Percentiles rank a stretch among this genome's conserved stretches.
Evolutionary conservation across 2,797 vertebrate species (phyloP).

Genomic region (Melanogrammus aeglefinus): DNA sequence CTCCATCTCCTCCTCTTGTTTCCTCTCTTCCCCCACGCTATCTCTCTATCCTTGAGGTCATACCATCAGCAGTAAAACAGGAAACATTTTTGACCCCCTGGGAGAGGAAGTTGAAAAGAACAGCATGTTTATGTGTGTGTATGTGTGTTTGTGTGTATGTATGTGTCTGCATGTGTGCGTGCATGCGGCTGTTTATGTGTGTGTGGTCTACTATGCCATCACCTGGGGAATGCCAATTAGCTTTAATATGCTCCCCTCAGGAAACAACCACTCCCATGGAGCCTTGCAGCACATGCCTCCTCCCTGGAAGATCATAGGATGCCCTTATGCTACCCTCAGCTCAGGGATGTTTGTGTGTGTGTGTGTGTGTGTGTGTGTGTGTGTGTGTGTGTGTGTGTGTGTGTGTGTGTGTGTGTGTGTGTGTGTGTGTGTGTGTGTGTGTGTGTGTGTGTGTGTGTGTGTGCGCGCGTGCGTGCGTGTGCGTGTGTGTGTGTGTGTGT

Average conservation of each 20-base stretch:
- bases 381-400: constrained; percentile 17
- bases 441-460: constrained; percentile 4
- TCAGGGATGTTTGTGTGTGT: constrained; percentile 7
- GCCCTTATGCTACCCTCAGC: not conserved
- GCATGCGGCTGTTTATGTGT: constrained; percentile 14
- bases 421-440: constrained; percentile 17
- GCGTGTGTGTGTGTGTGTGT: not conserved
- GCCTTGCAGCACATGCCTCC: not conserved
- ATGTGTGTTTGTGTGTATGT: not conserved
- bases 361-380: constrained; percentile 16
- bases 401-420: not conserved
- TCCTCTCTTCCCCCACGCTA: not conserved
- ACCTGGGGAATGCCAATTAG: not conserved
- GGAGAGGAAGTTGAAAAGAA: constrained; percentile 63
- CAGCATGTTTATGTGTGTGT: constrained; percentile 32
- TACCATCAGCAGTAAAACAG: not conserved
- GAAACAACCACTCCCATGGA: not conserved
- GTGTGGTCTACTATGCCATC: not conserved
- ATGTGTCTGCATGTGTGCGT: constrained; percentile 8
- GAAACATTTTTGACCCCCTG: not conserved
- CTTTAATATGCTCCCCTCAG: not conserved
- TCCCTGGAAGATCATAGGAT: not conserved
- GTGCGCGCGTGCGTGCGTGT: constrained; percentile 19
- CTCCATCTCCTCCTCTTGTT: not conserved
- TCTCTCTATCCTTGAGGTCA: not conserved